Base-by-base conservation (phyloP, 2,797 vertebrate genomes). In the Lophotriccus pileatus region DNA sequence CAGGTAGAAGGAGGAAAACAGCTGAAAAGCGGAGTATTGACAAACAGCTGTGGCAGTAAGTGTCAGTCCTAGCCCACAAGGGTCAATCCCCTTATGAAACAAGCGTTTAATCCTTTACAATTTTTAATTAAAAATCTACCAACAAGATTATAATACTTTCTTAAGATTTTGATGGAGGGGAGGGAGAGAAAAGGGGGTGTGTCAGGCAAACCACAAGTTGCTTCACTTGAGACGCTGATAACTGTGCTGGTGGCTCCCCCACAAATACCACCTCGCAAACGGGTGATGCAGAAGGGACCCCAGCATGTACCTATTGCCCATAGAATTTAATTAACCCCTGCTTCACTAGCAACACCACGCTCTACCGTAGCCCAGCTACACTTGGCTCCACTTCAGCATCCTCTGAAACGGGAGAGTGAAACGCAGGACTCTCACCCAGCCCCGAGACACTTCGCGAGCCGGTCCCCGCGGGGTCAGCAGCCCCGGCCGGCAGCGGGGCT, bases 21-120 rank as follows among this genome's bases (percentile, higher is more conserved):
- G 95, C 93, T 96, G 89, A 95, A 94, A 96, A 96, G 77, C 77
- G 47, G 87, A 93, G 83, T 87, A 85, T 66, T 89, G 87, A 93
- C 89, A 88, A 94, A 91, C 92, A 95, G 90, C 94, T 85, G 87
- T 41, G 58, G 78, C 82, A 89, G 0, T 68, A 96, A 95, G 79
- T 88, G 75, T 73, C 60, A 92, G 37, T n/a, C 73, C 55, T 30
- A 58, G 32, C n/a, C 73, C 75, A 77, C 87, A 89, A 95, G 62
- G 70, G 81, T 93, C 93, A 96, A 95, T 90, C 96, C 47, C 81
- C 49, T 94, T 93, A 88, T 32, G 52, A 91, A 92, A 49, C 82
- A 62, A 95, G 52, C 49, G 93, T 90, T 95, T 94, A 93, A 95
- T 84, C 81, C 88, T 95, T 93, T 68, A 90, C 73, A 85, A 70